Conservation (phyloP, 2,113 vertebrate genomes). For the Hyla sarda region DNA sequence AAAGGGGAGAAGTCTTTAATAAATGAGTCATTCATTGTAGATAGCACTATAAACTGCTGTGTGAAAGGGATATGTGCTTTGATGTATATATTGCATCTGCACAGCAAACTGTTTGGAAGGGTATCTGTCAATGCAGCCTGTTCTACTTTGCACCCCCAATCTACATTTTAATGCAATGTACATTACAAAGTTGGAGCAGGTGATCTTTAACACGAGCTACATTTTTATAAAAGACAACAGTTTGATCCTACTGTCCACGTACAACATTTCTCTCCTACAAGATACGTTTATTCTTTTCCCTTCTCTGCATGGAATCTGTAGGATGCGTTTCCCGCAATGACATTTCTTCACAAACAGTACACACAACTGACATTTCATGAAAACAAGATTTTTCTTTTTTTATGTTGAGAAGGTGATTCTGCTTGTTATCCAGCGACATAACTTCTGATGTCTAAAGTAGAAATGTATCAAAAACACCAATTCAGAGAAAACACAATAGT, state of each 20-base stretch:
- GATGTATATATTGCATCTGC: no score
- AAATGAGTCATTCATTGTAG: no score
- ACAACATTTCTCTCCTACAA: neutral
- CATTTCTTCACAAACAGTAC: slow-evolving; percentile 9
- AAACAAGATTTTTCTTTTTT: neutral
- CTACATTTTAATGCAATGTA: neutral
- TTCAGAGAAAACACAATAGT: slow-evolving; percentile 38
- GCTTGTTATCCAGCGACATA: neutral
- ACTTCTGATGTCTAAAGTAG: neutral
- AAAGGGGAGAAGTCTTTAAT: no score
- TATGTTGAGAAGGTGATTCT: neutral
- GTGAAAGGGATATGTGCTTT: no score
- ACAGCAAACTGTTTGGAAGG: neutral
- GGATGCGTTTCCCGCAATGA: neutral
- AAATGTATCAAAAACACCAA: neutral
- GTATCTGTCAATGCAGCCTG: neutral
- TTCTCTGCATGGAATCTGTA: neutral
- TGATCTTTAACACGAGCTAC: neutral
- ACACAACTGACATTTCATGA: neutral
- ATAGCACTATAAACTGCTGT: no score
- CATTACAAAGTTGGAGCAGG: neutral
- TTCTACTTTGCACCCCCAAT: neutral
- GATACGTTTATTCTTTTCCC: neutral
- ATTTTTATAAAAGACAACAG: neutral
- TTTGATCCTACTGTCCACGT: neutral